A percentile compares a stretch with the other conserved stretches of the same genome.
These are phyloP conservation scores for Loripinus fragilis DNA, from an alignment of 2,888 invertebrate species.

Conservation along the genomic window DNA sequence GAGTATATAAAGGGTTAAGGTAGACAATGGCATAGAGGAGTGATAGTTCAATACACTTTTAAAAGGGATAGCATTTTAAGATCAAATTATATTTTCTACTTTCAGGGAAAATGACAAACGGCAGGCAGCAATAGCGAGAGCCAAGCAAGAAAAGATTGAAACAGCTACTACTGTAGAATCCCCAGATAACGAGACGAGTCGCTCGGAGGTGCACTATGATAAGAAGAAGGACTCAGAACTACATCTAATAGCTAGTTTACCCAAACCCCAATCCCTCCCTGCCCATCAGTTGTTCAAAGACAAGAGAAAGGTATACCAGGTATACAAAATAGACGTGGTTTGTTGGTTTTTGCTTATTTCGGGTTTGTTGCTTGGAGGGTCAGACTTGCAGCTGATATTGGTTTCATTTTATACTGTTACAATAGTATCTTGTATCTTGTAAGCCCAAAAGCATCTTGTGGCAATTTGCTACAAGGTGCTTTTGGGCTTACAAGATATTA, in stretches of 20 bases:
- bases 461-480: too few relatives aligned
- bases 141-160: conserved; percentile 60
- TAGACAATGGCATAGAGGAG: too few relatives aligned
- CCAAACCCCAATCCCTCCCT: conserved; percentile 77
- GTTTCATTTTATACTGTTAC: too few relatives aligned
- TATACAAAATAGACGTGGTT: conserved; percentile 35
- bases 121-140: conserved; percentile 65
- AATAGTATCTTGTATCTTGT: too few relatives aligned
- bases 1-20: too few relatives aligned
- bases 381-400: too few relatives aligned
- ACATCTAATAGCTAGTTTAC: conserved; percentile 71
- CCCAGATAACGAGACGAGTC: conserved; percentile 53
- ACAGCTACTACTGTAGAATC: conserved; percentile 27
- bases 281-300: conserved; percentile 74
- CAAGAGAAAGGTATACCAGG: conserved; percentile 62
- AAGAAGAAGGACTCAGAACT: conserved; percentile 64
- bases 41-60: too few relatives aligned
- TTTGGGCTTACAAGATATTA: too few relatives aligned
- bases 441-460: too few relatives aligned
- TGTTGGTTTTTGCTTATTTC: conserved; percentile 1
- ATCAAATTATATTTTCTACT: too few relatives aligned
- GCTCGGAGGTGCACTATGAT: conserved; percentile 40
- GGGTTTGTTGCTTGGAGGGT: too few relatives aligned
- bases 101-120: conserved; percentile 75
- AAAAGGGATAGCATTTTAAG: too few relatives aligned